Evolutionary conservation across 1,140 invertebrate genomes (phyloP), one percentile per base, ranked within the genome.

Genomic region (Caenorhabditis latens): DNA sequence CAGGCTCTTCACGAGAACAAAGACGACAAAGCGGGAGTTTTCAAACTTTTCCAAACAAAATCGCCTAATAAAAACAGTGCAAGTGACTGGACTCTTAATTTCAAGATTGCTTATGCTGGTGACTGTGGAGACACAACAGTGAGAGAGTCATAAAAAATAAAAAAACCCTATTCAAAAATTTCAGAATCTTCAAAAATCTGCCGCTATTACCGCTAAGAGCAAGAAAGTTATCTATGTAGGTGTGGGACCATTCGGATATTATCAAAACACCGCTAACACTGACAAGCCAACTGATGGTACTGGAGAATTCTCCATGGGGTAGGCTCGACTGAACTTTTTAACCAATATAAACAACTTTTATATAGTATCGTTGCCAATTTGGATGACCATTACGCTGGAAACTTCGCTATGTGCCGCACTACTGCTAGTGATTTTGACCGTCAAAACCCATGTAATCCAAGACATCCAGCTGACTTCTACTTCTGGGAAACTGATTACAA

Each of bases 381-480:
- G 32, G 50, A 89, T 40, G n/a, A 6, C 32, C 0, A 19, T 2
- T 88, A 88, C 50, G 16, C 42, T 13, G 67, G 53, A n/a, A 89
- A 83, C 75, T 83, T 89, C 16, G 87, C 87, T 24, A 61, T 88
- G 55, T 89, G 88, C 53, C 65, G 88, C 14, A 4, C 9, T 43
- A 14, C 53, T 14, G 46, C 71, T 0, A 79, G 50, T 43, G 42
- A 75, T n/a, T 55, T 21, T 13, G 42, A 57, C 16, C 14, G 43
- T 2, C 32, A 86, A 1, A 32, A 89, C 61, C 87, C 90, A 32
- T 91, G 90, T 84, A 84, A 91, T 79, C 91, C 91, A 14, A 79
- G 75, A 50, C 71, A 43, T n/a, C 65, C 67, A n/a, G 63, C 85
- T 42, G 90, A 92, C 84, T 90, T 91, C 75, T 91, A 91, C 75